Conservation (phyloP, 2,113 vertebrate species). For the Callipepla californica region DNA sequence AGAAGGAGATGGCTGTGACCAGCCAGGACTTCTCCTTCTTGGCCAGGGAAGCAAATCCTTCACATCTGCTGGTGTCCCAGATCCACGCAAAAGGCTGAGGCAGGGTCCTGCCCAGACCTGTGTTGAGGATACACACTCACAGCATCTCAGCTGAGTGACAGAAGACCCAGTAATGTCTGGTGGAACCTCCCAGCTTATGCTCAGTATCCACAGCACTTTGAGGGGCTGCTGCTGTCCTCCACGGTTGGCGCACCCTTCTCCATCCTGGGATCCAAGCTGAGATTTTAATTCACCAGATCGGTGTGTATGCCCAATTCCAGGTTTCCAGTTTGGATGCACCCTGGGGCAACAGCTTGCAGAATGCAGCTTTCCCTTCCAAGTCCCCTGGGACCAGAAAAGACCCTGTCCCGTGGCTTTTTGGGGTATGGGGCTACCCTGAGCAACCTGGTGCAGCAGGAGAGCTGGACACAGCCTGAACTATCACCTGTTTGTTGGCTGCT, state of each 20-base stretch:
- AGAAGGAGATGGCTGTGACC: not conserved
- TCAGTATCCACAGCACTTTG: not conserved
- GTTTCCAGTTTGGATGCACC: not conserved
- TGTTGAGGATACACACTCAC: not conserved
- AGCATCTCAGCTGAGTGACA: not conserved
- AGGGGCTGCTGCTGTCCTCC: not conserved
- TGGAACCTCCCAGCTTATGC: not conserved
- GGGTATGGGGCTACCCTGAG: not conserved
- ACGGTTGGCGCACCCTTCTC: not conserved
- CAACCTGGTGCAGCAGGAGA: not conserved
- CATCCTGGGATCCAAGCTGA: not conserved
- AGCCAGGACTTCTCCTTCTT: not conserved
- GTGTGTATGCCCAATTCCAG: fast-evolving
- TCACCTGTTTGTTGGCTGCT: fast-evolving
- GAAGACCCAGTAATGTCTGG: not conserved
- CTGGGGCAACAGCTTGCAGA: not conserved
- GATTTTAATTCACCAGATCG: not conserved
- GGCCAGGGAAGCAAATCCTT: not conserved
- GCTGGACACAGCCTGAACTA: fast-evolving
- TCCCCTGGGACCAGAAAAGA: not conserved
- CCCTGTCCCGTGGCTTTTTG: not conserved
- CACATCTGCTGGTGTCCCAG: not conserved
- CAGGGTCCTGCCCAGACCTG: not conserved
- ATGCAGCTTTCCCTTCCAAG: not conserved
- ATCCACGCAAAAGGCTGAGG: not conserved